Conservation (phyloP, 2,888 invertebrate species). For the Gasteruption jaculator region DNA sequence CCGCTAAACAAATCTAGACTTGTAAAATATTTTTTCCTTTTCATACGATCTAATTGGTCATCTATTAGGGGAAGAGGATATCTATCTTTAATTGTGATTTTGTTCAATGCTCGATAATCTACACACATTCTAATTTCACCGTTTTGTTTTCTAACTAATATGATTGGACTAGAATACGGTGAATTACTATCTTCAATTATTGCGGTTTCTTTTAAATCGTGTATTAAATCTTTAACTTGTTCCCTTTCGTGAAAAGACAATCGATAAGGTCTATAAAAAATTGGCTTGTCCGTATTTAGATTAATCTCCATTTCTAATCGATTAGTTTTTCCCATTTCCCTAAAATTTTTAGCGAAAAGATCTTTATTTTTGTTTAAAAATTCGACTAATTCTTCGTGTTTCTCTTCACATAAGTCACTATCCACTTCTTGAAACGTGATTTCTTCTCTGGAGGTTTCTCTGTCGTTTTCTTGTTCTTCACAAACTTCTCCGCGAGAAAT, state of each 20-base stretch:
- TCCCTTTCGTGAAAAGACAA: constrained; percentile 25
- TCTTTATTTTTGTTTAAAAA: constrained; percentile 8
- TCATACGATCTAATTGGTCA: constrained; percentile 31
- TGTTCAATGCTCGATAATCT: constrained; percentile 33
- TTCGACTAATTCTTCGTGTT: constrained; percentile 1
- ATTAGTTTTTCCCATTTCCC: constrained; percentile 20
- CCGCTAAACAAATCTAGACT: constrained; percentile 36
- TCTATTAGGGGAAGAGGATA: constrained; percentile 34
- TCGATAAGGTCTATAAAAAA: constrained; percentile 29
- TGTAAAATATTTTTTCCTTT: constrained; percentile 31
- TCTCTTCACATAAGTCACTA: background rate
- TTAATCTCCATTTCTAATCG: constrained; percentile 26
- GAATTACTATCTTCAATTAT: constrained; percentile 18
- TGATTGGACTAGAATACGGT: constrained; percentile 20
- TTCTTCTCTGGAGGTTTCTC: no score
- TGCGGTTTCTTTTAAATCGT: constrained; percentile 2
- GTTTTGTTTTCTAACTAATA: constrained; percentile 25
- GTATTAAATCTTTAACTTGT: constrained; percentile 16
- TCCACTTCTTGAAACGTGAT: constrained; percentile 7
- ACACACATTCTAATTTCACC: constrained; percentile 26
- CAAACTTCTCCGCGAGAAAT: constrained; percentile 5
- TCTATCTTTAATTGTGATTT: constrained; percentile 30
- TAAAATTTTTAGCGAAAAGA: background rate
- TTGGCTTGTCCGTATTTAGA: constrained; percentile 22
- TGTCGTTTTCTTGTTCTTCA: constrained; percentile 1